A percentile compares a stretch with the other conserved stretches of the same genome.
These are phyloP conservation scores for Drosophila recens DNA, from an alignment of 2,888 invertebrate species.

Conservation along the genomic window DNA sequence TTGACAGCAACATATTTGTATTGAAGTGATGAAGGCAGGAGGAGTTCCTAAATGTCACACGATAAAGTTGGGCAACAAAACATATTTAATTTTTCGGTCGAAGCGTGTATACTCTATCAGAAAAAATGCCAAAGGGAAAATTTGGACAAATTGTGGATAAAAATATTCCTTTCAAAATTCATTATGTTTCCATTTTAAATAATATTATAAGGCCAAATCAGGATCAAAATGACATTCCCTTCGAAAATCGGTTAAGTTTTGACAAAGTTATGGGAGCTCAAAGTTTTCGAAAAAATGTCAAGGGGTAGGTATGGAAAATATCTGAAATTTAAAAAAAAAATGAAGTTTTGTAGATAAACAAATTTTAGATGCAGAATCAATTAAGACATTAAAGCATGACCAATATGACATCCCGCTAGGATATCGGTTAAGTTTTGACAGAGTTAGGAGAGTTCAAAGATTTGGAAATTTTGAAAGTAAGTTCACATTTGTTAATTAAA, in stretches of 20 bases:
- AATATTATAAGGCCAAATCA: neutral
- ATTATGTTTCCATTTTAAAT: neutral
- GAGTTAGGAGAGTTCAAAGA: neutral
- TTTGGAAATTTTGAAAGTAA: too few relatives aligned
- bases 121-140: neutral
- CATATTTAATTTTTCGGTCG: neutral
- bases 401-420: neutral
- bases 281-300: neutral
- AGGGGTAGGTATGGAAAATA: neutral
- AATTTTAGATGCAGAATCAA: neutral
- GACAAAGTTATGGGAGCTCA: neutral
- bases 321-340: neutral
- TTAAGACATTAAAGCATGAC: neutral
- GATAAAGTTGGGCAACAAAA: slow-evolving; percentile 35
- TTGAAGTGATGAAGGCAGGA: slow-evolving; percentile 11
- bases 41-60: neutral
- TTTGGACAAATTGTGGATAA: neutral
- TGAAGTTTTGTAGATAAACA: neutral
- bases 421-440: neutral
- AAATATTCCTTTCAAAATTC: too few relatives aligned
- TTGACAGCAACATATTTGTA: slow-evolving; percentile 75
- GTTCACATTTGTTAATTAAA: too few relatives aligned
- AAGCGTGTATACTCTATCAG: slow-evolving; percentile 28
- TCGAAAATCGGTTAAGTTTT: neutral
- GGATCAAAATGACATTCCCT: neutral